Base-by-base conservation (phyloP, 2,888 invertebrate species). In the Drosophila eohydei region DNA sequence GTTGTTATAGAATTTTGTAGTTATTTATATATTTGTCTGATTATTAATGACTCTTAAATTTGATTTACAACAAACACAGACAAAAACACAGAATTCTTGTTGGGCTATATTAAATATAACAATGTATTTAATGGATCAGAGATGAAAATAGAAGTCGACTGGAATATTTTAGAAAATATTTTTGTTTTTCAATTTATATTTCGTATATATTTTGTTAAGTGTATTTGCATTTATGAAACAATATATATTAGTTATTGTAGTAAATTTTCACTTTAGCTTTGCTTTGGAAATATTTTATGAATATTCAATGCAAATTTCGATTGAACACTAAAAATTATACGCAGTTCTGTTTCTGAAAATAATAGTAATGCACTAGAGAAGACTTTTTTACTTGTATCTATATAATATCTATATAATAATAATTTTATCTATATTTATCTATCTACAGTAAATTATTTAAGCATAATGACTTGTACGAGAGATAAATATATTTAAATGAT, bases 81-180 rank as follows among this genome's bases (percentile, higher is more conserved):
- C 1, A 12, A 36, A 2, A 36, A 36, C 3, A 4, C 21, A 21
- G 21, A 21, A 21, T 21, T 21, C 21, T 32, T 16, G 3, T 34
- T 50, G 3, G 12, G 2, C 12, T 28, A 30, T 48, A n/a, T n/a
- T 8, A 14, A 14, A 46, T 2, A 50, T 16, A 32, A 21, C 21
- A 21, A 21, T 11, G 9, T 48, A 16, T 11, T 32, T 30, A 16
- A 50, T 50, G 16, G 32, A 0, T 11, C 16, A 50, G 0, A 16
- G 16, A 16, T 32, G 16, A 50, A 16, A 16, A 32, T 16, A 50
- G 11, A 8, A 21, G 16, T 16, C 6, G 12, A 50, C 6, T 32
- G 7, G 16, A 50, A 50, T 50, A 50, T 50, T 50, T 50, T 50
- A 50, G 16, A 50, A 50, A 50, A 11, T 21, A 34, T 34, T 32